Percentiles rank a stretch among this genome's conserved stretches.
These are phyloP conservation scores for Esperia sulphurella DNA, from an alignment of 2,888 invertebrate species.

Conservation along the genomic window DNA sequence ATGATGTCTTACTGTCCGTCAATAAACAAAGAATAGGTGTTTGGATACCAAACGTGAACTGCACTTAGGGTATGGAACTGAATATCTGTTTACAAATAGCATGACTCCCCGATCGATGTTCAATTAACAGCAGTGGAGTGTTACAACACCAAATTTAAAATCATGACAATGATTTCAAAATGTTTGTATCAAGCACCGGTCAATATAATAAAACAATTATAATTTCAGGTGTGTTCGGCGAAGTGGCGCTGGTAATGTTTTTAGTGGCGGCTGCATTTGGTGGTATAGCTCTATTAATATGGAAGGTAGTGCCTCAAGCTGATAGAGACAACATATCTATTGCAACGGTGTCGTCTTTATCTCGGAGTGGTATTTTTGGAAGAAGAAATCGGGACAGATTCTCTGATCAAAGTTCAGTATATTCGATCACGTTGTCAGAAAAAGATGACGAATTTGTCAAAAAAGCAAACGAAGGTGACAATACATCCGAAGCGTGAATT, in stretches of 20 bases:
- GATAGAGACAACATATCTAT: conserved; percentile 73
- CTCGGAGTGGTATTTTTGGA: conserved; percentile 60
- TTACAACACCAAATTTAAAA: too few species aligned
- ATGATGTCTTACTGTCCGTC: too few species aligned
- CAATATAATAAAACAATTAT: conserved; percentile 7
- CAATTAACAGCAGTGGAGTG: too few species aligned
- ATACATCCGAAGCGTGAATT: conserved; percentile 69
- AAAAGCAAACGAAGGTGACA: conserved; percentile 60
- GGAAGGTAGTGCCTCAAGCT: conserved; percentile 76
- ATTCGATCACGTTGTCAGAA: conserved; percentile 71
- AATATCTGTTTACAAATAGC: too few species aligned
- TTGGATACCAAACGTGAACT: too few species aligned
- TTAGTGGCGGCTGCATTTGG: conserved; percentile 79
- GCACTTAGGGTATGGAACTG: too few species aligned
- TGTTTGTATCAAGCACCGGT: too few species aligned
- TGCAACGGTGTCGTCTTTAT: conserved; percentile 60
- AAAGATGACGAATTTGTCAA: conserved; percentile 57
- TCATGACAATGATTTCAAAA: too few species aligned
- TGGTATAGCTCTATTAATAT: conserved; percentile 74
- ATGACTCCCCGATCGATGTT: too few species aligned
- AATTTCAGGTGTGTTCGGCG: conserved; percentile 67
- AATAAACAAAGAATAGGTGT: too few species aligned
- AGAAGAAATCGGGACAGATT: conserved; percentile 62
- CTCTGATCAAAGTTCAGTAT: conserved; percentile 68
- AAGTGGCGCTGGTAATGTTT: conserved; percentile 76